Evolutionary conservation across 2,888 invertebrate genomes (phyloP), one percentile per base, ranked within the genome.

Genomic region (Pycnomerus fuliginosus): DNA sequence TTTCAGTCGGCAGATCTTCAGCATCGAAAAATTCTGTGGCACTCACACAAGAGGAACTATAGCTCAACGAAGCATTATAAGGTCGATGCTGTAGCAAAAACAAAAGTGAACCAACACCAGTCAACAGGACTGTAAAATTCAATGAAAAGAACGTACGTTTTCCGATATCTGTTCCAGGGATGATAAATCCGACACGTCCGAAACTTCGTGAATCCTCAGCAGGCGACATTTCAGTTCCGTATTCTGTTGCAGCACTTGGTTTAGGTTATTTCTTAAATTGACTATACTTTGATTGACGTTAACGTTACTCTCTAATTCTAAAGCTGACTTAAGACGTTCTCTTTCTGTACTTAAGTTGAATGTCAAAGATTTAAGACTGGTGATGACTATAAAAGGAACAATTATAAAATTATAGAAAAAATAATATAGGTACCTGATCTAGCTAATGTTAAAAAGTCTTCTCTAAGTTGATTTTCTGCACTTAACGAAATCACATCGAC

Each of bases 11-110:
- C 24, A 76, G 68, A 55, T 87, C 88, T 64, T 86, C 85, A 1
- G 89, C 90, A 69, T 90, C 89, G 67, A 86, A 88, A 74, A 88
- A 89, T 70, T 90, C 86, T 0, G 85, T 84, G 0, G 84, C 83
- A 43, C 84, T 85, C 14, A 85, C 80, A 58, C 86, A 83, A 1
- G 87, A 87, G 14, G 86, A 87, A 62, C 86, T 87, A 69, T 84
- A 84, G 65, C 86, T 86, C 29, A 84, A 70, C 0, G 85, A 85
- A 62, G 79, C 79, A 50, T 79, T 80, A 58, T 83, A 78, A 33
- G 75, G 78, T 47, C 80, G 77, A 46, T 71, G 73, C 75, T 78
- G 70, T 27, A 35, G 42, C 44, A 37, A 50, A 42, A 27, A 43
- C 27, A 39, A 41, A 46, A 37, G 13, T 24, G 12, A 39, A 43